Base-by-base conservation (phyloP, 2,888 invertebrate species). In the Eutolmus rufibarbis region DNA sequence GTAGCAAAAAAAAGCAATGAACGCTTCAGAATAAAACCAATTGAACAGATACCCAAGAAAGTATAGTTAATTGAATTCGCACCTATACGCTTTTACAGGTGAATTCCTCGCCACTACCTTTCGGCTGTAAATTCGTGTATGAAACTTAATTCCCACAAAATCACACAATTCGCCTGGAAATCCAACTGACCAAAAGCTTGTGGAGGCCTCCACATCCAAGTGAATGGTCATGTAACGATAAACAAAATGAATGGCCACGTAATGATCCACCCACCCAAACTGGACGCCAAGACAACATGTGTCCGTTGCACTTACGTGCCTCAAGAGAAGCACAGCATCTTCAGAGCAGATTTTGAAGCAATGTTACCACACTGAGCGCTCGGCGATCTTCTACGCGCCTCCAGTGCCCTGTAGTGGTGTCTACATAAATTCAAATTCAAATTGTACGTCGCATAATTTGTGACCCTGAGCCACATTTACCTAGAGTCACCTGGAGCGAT, bases 221-320 rank as follows among this genome's bases (percentile, higher is more conserved):
- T 78, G 87, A 88, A 84, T 78, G 88, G 86, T 88, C 34, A 88
- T 88, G 88, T 88, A 88, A 23, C 87, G 87, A 88, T 88, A 88
- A 88, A 87, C 85, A 87, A 88, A 88, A 88, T 88, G 87, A 88
- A 88, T 88, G 87, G 86, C 86, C 74, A 84, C 78, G 87, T 88
- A 88, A 88, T 88, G 88, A 86, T 81, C 88, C 88, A 87, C 88
- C 88, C 88, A 88, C 88, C 76, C 81, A 79, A 56, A 76, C 46
- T 66, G 77, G 40, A 37, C 31, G 37, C 14, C 28, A 86, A 74
- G 86, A n/a, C n/a, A 34, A 34, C 5, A 34, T 34, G 34, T 34
- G 34, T 7, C 7, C 7, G 34, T 34, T 34, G 16, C n/a, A 57
- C 57, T n/a, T 57, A 19, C 19, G 28, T 28, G 66, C 12, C 28